These are phyloP conservation scores for Rhagonycha lutea DNA, from an alignment of 2,888 invertebrate genomes.

Conservation along the genomic window DNA sequence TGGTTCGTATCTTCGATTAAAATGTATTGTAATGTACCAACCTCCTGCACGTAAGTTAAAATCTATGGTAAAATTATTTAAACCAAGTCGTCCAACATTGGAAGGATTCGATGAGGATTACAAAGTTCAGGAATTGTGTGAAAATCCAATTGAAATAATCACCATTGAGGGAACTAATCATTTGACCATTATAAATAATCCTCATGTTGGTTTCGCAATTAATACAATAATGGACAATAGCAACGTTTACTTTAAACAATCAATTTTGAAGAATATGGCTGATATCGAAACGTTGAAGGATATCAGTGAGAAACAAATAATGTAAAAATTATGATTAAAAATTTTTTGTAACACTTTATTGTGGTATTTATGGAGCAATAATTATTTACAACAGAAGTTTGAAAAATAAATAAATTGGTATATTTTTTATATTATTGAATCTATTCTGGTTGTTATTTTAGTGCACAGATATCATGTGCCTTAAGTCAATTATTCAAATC, in stretches of 20 bases:
- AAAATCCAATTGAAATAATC: slow-evolving; percentile 62
- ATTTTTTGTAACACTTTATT: too few species aligned
- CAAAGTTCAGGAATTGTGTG: slow-evolving; percentile 64
- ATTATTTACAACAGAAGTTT: too few species aligned
- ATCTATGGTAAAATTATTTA: slow-evolving; percentile 64
- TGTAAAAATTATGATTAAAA: neutral
- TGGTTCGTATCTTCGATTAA: slow-evolving; percentile 60
- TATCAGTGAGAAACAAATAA: neutral
- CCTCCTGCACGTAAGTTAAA: slow-evolving; percentile 53
- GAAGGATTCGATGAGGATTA: slow-evolving; percentile 66
- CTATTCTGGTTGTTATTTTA: neutral
- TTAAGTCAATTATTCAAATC: neutral
- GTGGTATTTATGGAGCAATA: neutral
- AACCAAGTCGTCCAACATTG: slow-evolving; percentile 65
- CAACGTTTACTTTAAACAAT: slow-evolving; percentile 5
- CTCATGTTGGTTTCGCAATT: slow-evolving; percentile 65
- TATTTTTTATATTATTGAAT: neutral
- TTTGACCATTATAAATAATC: slow-evolving; percentile 68
- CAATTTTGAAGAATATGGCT: neutral
- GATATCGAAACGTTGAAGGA: neutral
- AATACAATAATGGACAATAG: slow-evolving; percentile 46
- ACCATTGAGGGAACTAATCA: slow-evolving; percentile 74
- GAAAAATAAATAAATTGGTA: neutral
- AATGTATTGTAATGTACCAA: slow-evolving; percentile 58
- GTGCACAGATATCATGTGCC: neutral